These are phyloP conservation scores for Chloroceryle inda DNA, from an alignment of 2,797 vertebrate species.

Conservation along the genomic window DNA sequence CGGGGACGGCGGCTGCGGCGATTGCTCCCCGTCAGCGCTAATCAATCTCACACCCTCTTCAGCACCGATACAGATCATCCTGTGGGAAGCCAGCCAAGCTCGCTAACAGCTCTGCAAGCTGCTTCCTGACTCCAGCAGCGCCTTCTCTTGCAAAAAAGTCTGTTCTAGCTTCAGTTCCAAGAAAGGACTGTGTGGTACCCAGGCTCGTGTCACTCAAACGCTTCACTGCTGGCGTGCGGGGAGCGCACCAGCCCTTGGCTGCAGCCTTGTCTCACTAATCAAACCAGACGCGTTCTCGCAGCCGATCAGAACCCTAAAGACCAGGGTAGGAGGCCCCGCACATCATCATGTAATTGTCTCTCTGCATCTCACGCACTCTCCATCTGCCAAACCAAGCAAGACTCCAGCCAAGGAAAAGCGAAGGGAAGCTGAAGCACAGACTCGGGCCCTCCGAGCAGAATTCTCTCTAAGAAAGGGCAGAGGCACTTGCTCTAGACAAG, in stretches of 20 bases:
- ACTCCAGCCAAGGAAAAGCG: neutral
- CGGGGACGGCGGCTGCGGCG: slow-evolving; percentile 49
- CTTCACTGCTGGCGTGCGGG: neutral
- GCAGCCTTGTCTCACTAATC: slow-evolving; percentile 11
- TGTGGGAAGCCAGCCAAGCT: slow-evolving; percentile 69
- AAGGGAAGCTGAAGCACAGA: neutral
- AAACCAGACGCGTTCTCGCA: neutral
- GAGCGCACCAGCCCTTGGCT: slow-evolving; percentile 12
- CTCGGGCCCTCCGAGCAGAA: neutral
- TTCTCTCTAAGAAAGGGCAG: neutral
- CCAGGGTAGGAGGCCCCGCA: neutral
- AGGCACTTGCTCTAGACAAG: neutral
- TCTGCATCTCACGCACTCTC: slow-evolving; percentile 24
- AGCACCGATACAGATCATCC: slow-evolving; percentile 64
- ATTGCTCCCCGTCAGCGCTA: slow-evolving; percentile 71
- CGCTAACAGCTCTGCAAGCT: slow-evolving; percentile 58
- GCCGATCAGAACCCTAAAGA: slow-evolving; percentile 16
- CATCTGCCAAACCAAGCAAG: slow-evolving; percentile 37
- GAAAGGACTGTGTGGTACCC: neutral
- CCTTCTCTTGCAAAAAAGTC: neutral
- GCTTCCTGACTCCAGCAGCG: slow-evolving; percentile 48
- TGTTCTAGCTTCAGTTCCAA: slow-evolving; percentile 50
- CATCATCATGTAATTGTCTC: slow-evolving; percentile 44
- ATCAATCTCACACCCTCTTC: slow-evolving; percentile 78
- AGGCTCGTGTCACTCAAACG: neutral